phyloP scores from a whole-genome alignment of 2,888 invertebrate species.

The Geotrupes spiniger region DNA sequence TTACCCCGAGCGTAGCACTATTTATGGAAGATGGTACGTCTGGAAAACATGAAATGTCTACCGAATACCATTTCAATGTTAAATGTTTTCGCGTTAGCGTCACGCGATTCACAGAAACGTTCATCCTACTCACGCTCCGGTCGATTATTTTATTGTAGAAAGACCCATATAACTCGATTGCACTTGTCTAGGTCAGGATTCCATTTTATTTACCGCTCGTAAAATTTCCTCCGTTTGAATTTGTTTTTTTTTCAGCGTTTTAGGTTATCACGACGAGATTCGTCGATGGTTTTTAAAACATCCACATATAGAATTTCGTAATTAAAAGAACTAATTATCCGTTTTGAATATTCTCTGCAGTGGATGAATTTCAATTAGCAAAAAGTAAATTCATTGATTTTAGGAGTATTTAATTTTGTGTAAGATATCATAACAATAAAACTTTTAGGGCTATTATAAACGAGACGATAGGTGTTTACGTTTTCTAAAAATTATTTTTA shows the following conservation, averaged over 20 bases:
- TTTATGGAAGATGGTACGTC: background rate
- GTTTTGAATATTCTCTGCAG: no score
- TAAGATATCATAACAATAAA: no score
- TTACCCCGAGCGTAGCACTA: background rate
- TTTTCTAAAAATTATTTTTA: no score
- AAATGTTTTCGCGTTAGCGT: conserved; percentile 3
- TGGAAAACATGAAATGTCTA: conserved; percentile 1
- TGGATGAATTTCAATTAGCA: no score
- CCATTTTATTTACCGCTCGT: conserved; percentile 1
- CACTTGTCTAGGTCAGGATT: conserved; percentile 14
- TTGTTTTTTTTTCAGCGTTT: background rate
- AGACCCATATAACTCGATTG: conserved; percentile 10
- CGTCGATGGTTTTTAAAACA: no score
- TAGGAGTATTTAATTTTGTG: no score
- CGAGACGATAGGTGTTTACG: no score
- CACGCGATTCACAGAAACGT: conserved; percentile 10
- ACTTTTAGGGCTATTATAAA: no score
- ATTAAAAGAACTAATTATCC: no score
- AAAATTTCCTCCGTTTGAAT: background rate
- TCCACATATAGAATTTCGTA: no score
- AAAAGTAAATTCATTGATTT: no score
- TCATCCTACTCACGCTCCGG: conserved; percentile 3
- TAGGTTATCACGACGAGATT: no score
- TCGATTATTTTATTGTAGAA: conserved; percentile 15
- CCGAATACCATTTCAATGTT: background rate